Evolutionary conservation across 53 echinoderm and acorn worm genomes (phyloP).

Genomic region (Hippasteria phrygiana): DNA sequence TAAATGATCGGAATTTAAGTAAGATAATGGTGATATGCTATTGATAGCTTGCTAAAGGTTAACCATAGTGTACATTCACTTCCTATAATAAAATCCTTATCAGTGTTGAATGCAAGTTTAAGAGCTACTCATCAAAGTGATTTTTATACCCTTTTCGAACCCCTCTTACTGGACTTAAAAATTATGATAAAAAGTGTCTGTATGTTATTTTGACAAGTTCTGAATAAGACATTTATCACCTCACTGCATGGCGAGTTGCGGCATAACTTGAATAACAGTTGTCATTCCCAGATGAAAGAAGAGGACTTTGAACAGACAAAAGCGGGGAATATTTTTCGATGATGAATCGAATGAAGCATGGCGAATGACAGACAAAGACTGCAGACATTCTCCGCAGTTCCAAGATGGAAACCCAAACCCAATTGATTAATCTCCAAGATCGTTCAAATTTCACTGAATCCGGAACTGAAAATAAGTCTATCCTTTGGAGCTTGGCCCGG

Average conservation of each 20-base stretch:
- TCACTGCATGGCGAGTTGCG: background rate
- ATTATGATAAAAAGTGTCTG: background rate
- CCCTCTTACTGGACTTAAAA: too few relatives aligned
- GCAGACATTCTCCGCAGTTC: background rate
- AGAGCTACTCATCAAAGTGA: too few relatives aligned
- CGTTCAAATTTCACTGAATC: constrained; percentile 47
- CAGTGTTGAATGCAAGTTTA: too few relatives aligned
- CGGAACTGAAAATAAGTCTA: background rate
- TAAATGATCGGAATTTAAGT: too few relatives aligned
- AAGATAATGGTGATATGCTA: too few relatives aligned
- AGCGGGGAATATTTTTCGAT: background rate
- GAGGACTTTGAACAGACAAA: background rate
- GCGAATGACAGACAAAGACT: constrained; percentile 20
- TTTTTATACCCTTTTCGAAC: too few relatives aligned
- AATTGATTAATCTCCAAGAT: constrained; percentile 10
- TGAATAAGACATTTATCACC: constrained; percentile 6
- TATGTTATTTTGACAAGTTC: background rate
- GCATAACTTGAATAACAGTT: background rate
- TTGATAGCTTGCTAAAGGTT: too few relatives aligned
- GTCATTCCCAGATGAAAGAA: background rate
- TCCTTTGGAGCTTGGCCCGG: background rate
- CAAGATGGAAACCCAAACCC: constrained; percentile 7
- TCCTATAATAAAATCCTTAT: too few relatives aligned
- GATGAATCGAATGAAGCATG: constrained; percentile 21
- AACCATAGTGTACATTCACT: too few relatives aligned